phyloP scores from a whole-genome alignment of 2,113 vertebrate species.

The Prunella himalayana region DNA sequence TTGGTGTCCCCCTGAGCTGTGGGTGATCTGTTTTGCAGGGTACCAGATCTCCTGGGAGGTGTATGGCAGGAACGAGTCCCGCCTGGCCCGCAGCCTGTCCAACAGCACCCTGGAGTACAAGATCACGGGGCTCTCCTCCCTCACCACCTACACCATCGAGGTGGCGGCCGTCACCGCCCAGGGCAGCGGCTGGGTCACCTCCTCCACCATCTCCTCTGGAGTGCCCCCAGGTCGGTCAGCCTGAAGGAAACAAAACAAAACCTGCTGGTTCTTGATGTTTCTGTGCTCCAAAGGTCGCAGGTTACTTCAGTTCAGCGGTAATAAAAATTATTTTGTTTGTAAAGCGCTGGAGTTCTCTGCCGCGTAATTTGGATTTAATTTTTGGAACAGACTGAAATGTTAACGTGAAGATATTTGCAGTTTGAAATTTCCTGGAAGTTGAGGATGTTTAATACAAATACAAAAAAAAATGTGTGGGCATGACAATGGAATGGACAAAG shows the following conservation, averaged over 20 bases:
- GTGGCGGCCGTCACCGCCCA: slow-evolving; percentile 83
- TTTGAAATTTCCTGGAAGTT: neutral
- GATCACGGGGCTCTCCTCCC: slow-evolving; percentile 85
- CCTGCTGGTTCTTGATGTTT: fast-evolving
- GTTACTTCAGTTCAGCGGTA: fast-evolving
- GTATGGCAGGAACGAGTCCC: slow-evolving; percentile 77
- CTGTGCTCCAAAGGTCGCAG: neutral
- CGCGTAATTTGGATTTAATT: neutral
- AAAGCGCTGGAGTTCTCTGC: neutral
- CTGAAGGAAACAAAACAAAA: neutral
- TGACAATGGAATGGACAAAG: neutral
- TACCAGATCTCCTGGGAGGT: slow-evolving; percentile 91
- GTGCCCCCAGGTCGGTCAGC: slow-evolving; percentile 88
- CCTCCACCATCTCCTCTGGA: slow-evolving; percentile 92
- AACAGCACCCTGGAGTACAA: slow-evolving; percentile 86
- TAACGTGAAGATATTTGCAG: neutral
- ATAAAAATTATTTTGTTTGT: neutral
- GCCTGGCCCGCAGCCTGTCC: slow-evolving; percentile 70
- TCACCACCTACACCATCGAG: slow-evolving; percentile 88
- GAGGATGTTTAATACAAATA: neutral
- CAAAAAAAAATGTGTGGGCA: neutral
- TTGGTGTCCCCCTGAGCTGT: neutral
- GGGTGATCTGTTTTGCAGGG: slow-evolving; percentile 62
- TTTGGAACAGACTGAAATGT: neutral
- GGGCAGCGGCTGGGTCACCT: slow-evolving; percentile 78